These are phyloP conservation scores for Laspeyria flexula DNA, from an alignment of 2,888 invertebrate genomes.

Conservation along the genomic window DNA sequence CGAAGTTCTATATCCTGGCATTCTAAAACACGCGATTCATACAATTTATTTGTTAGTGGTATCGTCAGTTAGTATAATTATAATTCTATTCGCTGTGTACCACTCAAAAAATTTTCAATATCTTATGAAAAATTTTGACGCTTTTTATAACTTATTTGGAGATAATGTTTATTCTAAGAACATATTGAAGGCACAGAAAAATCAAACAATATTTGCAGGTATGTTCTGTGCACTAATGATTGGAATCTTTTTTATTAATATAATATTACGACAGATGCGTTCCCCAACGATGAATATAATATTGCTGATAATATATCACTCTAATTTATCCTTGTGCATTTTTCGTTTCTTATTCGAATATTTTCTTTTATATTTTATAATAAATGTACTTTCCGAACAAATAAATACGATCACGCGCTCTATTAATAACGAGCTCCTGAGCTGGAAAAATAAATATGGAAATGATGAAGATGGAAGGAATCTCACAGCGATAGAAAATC, in stretches of 20 bases:
- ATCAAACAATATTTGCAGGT: neutral
- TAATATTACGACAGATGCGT: no score
- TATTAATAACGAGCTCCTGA: constrained; percentile 25
- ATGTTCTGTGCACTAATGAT: neutral
- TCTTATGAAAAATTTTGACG: constrained; percentile 26
- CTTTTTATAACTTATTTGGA: constrained; percentile 13
- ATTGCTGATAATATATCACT: constrained; percentile 1
- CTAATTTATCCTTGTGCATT: constrained; percentile 29
- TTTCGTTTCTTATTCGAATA: constrained; percentile 45
- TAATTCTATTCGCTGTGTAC: constrained; percentile 9
- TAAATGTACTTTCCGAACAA: constrained; percentile 48
- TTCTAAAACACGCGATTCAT: no score
- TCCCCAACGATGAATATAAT: no score
- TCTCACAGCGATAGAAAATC: neutral
- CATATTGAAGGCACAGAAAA: constrained; percentile 21
- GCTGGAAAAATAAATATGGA: neutral
- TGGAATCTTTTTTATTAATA: no score
- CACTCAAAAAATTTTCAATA: constrained; percentile 20
- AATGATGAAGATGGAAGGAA: neutral
- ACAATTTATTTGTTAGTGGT: constrained; percentile 6
- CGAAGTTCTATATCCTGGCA: no score
- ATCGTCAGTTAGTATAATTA: constrained; percentile 17
- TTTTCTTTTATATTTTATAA: constrained; percentile 33
- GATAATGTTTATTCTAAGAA: constrained; percentile 13
- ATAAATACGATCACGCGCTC: constrained; percentile 41